phyloP scores from a whole-genome alignment of 30 jellyfish, hydroid and myxozoan species.

The Nemopilema nomurai region DNA sequence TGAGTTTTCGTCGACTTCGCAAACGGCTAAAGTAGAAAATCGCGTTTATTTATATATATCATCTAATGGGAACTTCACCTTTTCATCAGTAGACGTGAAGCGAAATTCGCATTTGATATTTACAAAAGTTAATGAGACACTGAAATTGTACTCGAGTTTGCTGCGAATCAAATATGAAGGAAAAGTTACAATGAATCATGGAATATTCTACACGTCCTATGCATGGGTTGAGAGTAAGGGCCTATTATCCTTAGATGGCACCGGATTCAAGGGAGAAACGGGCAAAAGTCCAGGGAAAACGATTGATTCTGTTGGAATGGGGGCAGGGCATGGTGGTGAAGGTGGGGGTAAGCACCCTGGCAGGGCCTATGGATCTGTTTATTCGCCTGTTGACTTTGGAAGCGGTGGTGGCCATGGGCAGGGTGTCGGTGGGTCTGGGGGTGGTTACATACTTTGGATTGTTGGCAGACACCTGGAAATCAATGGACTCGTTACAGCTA shows the following conservation, averaged over 20 bases:
- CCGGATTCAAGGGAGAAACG: conserved; percentile 39
- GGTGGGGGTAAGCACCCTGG: conserved; percentile 60
- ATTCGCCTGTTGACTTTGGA: conserved; percentile 55
- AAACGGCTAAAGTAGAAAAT: conserved; percentile 64
- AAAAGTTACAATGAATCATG: conserved; percentile 57
- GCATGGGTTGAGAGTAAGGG: conserved; percentile 60
- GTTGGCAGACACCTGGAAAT: conserved; percentile 46
- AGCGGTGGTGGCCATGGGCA: conserved; percentile 74
- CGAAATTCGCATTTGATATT: conserved; percentile 51
- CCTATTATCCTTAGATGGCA: conserved; percentile 40
- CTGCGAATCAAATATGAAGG: conserved; percentile 55
- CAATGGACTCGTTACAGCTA: conserved; percentile 55
- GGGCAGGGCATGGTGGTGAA: conserved; percentile 73
- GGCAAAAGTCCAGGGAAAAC: conserved; percentile 61
- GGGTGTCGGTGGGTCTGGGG: conserved; percentile 72
- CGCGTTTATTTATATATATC: conserved; percentile 58
- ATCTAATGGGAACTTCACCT: conserved; percentile 54
- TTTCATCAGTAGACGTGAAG: conserved; percentile 37
- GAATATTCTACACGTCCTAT: conserved; percentile 44
- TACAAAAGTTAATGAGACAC: conserved; percentile 40
- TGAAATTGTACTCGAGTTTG: conserved; percentile 28
- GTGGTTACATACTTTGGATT: conserved; percentile 47
- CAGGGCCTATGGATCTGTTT: conserved; percentile 65
- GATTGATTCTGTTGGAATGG: conserved; percentile 36
- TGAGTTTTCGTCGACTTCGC: conserved; percentile 58